Conservation (phyloP, 2,113 vertebrate genomes). For the Colius striatus region DNA sequence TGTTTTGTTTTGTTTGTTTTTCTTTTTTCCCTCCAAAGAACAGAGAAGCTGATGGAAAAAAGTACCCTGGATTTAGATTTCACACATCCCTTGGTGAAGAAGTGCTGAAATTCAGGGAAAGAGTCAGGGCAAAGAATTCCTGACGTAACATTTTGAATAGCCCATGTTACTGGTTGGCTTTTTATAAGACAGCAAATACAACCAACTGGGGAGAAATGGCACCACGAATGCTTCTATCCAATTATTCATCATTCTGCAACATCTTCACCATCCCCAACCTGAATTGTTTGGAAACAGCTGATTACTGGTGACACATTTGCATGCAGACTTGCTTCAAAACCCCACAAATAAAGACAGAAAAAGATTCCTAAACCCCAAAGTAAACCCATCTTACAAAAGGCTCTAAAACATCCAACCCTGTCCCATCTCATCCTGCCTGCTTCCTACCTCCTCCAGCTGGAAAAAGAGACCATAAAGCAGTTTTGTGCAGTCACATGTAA, state of each 20-base stretch:
- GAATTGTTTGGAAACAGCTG: neutral
- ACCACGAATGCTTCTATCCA: neutral
- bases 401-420: neutral
- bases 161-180: neutral
- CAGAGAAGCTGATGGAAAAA: neutral
- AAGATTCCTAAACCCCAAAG: neutral
- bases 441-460: slow-evolving; percentile 48
- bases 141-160: neutral
- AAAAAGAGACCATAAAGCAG: slow-evolving; percentile 68
- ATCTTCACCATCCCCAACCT: neutral
- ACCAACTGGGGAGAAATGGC: neutral
- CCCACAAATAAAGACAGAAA: neutral
- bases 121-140: neutral
- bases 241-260: neutral
- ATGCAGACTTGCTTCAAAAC: neutral
- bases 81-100: neutral
- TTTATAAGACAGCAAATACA: neutral
- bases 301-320: neutral
- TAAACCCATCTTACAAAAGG: slow-evolving; percentile 6
- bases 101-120: neutral
- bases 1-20: rapidly evolving
- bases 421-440: slow-evolving; percentile 5
- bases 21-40: neutral
- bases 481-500: slow-evolving; percentile 66
- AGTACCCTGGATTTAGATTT: neutral